Base-by-base conservation (phyloP, 2,113 vertebrate species). In the Sciurus niger region DNA sequence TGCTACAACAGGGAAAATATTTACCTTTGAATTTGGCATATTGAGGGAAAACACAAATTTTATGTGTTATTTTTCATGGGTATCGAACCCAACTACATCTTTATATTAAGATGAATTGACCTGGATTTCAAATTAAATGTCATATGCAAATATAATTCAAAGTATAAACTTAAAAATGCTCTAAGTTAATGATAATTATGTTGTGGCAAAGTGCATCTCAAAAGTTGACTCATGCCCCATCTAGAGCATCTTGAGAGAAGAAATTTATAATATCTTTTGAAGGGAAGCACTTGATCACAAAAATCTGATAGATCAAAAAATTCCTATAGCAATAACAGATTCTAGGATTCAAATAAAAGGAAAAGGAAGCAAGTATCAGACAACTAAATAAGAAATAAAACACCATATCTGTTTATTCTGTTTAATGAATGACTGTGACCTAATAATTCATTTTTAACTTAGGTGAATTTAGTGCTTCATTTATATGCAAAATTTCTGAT, bases 71-170 rank as follows among this genome's bases (percentile, higher is more conserved):
- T 25, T 63, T 37, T 84, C 43, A 7, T 89, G 76, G 22, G 12
- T 73, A 17, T 83, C 16, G 67, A 77, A 95, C 25, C 37, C 32
- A 72, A 78, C 8, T 80, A 46, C 28, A 80, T 60, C 55, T 65
- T 14, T 43, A 77, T 6, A 18, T 74, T 84, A 89, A 60, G 22
- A 84, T 85, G 53, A 72, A 94, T 17, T 55, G 65, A 1, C 46
- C 34, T 89, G 28, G 18, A 74, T 34, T 84, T 91, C n/a, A 92
- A 82, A 82, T 86, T 76, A 68, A 94, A 18, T 40, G 74, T 63
- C 11, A 68, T 83, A 73, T 74, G n/a, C 14, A 63, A 89, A 82
- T 89, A 65, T n/a, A 79, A 90, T 24, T 9, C 48, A 91, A 76
- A 24, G 72, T 76, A 79, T 14, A 85, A 48, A 79, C 30, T 82